These are phyloP conservation scores for Drosophila pachea DNA, from an alignment of 1,140 invertebrate genomes.

Conservation along the genomic window DNA sequence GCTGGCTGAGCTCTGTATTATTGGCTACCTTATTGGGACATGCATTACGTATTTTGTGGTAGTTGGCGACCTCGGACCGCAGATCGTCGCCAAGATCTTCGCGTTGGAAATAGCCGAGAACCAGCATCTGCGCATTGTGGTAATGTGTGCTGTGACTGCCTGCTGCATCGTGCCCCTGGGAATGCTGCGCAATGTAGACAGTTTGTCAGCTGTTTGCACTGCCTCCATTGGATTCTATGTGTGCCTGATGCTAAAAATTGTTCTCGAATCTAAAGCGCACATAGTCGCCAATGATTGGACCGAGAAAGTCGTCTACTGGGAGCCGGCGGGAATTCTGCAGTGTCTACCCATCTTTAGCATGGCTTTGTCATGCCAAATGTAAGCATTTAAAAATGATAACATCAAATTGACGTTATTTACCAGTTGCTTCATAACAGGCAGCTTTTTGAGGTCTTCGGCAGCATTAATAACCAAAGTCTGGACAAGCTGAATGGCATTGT, in stretches of 20 bases:
- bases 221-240: constrained; percentile 95
- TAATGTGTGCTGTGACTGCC: constrained; percentile 83
- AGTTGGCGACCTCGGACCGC: constrained; percentile 95
- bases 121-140: constrained; percentile 54
- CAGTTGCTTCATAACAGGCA: constrained; percentile 82
- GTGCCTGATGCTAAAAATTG: constrained; percentile 91
- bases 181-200: constrained; percentile 93
- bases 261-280: constrained; percentile 87
- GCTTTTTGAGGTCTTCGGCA: constrained; percentile 96
- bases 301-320: constrained; percentile 89
- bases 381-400: constrained; percentile 71
- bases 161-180: constrained; percentile 94
- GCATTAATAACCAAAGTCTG: constrained; percentile 90
- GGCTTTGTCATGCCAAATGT: constrained; percentile 97
- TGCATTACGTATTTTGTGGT: constrained; percentile 98
- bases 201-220: constrained; percentile 91
- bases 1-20: constrained; percentile 93
- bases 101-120: constrained; percentile 85
- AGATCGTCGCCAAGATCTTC: constrained; percentile 91
- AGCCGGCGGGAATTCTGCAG: constrained; percentile 89
- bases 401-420: background rate
- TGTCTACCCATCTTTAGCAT: constrained; percentile 97
- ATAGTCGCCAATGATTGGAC: constrained; percentile 87
- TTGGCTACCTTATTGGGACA: constrained; percentile 95
- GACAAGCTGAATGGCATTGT: constrained; percentile 94